Base-by-base conservation (phyloP, 2,888 invertebrate species). In the Lasioglossum malachurum region DNA sequence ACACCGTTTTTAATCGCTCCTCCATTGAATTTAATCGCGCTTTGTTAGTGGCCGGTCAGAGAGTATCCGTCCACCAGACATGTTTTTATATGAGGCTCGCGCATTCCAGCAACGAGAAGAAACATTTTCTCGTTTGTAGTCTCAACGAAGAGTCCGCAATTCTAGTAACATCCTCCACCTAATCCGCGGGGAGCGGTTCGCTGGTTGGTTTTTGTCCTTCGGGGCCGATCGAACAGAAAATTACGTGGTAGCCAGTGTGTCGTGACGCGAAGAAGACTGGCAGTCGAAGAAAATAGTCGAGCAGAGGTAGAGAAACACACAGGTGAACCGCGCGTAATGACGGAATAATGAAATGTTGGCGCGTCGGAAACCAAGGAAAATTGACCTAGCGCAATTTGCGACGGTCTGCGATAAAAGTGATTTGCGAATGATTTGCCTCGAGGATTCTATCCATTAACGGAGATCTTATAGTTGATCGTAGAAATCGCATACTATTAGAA, bases 201-300 rank as follows among this genome's bases (percentile, higher is more conserved):
- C 80, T 67, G 84, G 57, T 74, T 74, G 75, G 67, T 89, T 90
- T 90, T 90, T 90, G 83, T 86, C 84, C 89, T 87, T 75, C 69
- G 73, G 83, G 79, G 78, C 79, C 83, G 86, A 91, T 90, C 90
- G 89, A 88, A 90, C 87, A 83, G 87, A 89, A 90, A 90, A 90
- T 90, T 90, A 86, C 90, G 57, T 72, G 79, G 72, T 78, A 78
- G 73, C 81, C 84, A 53, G 46, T 38, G 60, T 80, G 72, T 38
- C 53, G 78, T 72, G 46, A 44, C 27, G 38, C 23, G 78, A 46
- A n/a, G 73, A 67, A 71, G 49, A 49, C 60, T 35, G 1, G 8
- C 31, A 16, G 1, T 27, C 19, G 64, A 64, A 60, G 64, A 27
- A 76, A 76, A 75, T 46, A 35, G 49, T 41, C 71, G 60, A n/a